Base-by-base conservation (phyloP, 1,140 invertebrate species). In the Drosophila willistoni region DNA sequence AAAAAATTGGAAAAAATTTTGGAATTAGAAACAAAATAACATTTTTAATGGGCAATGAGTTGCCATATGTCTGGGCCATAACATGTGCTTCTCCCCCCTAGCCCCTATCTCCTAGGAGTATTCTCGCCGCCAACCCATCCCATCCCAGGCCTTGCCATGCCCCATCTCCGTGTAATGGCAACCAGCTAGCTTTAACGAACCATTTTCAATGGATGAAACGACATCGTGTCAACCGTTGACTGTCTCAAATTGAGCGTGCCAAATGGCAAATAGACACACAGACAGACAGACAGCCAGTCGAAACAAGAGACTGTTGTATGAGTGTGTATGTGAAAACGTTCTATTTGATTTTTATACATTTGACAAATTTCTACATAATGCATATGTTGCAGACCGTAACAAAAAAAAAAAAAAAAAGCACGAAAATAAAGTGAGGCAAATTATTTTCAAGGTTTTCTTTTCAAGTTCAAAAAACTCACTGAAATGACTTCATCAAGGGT, bases 231-330 rank as follows among this genome's bases (percentile, higher is more conserved):
- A 73, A 68, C 75, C 75, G 82, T 64, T 66, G 64, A 79, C 65
- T 77, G 83, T 68, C 73, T 73, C 68, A 80, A 89, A 89, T 87
- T 87, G 77, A 83, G 83, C 83, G 70, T 87, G 79, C 69, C 75
- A 77, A 87, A 89, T 86, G 68, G 62, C 14, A 14, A n/a, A 17
- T 14, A 19, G 57, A 63, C 57, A 71, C 65, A 71, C 68, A 29
- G 2, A 29, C 29, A 29, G 5, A 29, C 29, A 77, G 36, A 51
- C 44, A 22, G 44, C 9, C 44, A 51, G 9, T 22, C 17, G 44
- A 51, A 51, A 51, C 10, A 51, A 12, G 44, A 51, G 44, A 12
- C 14, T 51, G 44, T 17, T 51, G 19, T 51, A 51, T 47, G 10
- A 19, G 4, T 22, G 2, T 22, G 19, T 19, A 47, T 7, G 14